Evolutionary conservation across 2,797 vertebrate species (phyloP).

Genomic region (Enteromius trimaculatus): DNA sequence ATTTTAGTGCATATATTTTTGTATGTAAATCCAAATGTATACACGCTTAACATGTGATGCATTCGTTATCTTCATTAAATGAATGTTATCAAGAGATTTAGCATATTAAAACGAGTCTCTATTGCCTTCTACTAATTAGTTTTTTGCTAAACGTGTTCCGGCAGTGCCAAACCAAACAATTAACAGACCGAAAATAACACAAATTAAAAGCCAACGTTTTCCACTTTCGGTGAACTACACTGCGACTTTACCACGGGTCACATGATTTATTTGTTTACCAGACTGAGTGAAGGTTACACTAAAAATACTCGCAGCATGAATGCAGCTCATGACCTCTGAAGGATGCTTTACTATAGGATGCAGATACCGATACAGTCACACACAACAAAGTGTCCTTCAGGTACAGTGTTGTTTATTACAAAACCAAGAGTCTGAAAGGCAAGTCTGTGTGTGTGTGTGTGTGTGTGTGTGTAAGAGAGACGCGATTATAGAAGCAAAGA

Average conservation of each 20-base stretch:
- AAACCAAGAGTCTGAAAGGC: constrained; percentile 59
- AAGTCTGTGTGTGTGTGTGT: constrained; percentile 50
- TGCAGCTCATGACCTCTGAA: constrained; percentile 8
- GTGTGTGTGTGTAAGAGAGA: constrained; percentile 43
- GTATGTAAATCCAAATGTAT: constrained; percentile 21
- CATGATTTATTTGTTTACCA: neutral
- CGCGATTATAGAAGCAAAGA: constrained; percentile 49
- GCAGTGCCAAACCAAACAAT: constrained; percentile 11
- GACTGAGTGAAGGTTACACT: constrained; percentile 2
- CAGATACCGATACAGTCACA: constrained; percentile 5
- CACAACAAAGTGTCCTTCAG: constrained; percentile 43
- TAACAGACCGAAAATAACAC: neutral
- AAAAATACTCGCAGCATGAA: neutral
- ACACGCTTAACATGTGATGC: neutral
- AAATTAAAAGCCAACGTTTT: neutral
- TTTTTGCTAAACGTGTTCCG: neutral
- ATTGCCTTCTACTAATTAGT: neutral
- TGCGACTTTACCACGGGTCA: neutral
- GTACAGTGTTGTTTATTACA: constrained; percentile 59
- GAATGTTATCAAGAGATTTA: neutral
- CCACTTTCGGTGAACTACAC: neutral
- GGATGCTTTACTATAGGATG: neutral
- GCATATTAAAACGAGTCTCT: neutral
- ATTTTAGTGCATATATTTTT: constrained; percentile 24
- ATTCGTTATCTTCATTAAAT: constrained; percentile 12